Base-by-base conservation (phyloP, 2,113 vertebrate genomes). In the Montifringilla adamsi region DNA sequence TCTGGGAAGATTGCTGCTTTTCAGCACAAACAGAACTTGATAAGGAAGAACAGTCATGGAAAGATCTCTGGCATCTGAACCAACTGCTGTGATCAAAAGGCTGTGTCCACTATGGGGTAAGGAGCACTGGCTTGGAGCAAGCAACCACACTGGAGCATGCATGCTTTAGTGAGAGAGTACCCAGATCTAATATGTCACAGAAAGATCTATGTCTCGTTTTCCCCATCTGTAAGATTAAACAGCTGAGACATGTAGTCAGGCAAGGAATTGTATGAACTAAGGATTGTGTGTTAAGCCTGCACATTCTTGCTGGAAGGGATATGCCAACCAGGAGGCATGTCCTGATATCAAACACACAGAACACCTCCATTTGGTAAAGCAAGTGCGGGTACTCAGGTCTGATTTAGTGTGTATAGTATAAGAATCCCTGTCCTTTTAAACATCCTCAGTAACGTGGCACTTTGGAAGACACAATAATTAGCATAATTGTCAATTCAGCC, bases 401-500 rank as follows among this genome's bases (percentile, higher is more conserved):
- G 64, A 77, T 70, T 88, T 77, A 63, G 35, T 68, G 27, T 15
- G 17, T 23, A 39, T 24, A 22, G 43, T 44, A 63, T 35, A 62
- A 83, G 77, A 90, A 58, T 10, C 21, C 15, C 31, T 19, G 24
- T 84, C 20, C 35, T 85, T 87, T 92, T 60, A 83, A 87, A 70
- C 10, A 84, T 39, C 52, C 31, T 59, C 66, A 63, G 44, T 74
- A 90, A 86, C 2, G 6, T 28, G 67, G 62, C 74, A 76, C 78
- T 82, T 87, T 58, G 74, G 52, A 87, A 93, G 47, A 86, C 39
- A 84, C 44, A 94, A 84, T 56, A 88, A 95, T 96, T 81, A 93
- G 73, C 92, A 93, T 92, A 94, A 94, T 87, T 90, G 85, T 79
- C 85, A 94, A 81, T 93, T 94, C 93, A 96, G 64, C 60, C 83